Base-by-base conservation (phyloP, 2,113 vertebrate species). In the Falco punctatus region DNA sequence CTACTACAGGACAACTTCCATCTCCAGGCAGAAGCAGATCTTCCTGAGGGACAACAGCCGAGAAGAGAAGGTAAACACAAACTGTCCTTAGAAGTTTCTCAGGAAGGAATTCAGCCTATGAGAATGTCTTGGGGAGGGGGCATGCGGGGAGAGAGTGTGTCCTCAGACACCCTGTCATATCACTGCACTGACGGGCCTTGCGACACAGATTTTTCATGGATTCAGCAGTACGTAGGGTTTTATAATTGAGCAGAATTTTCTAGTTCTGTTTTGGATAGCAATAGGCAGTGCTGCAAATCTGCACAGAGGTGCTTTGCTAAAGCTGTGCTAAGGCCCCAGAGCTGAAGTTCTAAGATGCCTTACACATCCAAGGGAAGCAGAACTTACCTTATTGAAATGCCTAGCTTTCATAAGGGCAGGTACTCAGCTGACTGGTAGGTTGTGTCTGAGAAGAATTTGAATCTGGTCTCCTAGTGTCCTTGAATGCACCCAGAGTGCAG, bases 1-100 rank as follows among this genome's bases (percentile, higher is more conserved):
- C 15, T 99, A 97, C 97, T 99, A 99, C 98, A 99, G 97, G 98
- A 98, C 69, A 19, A 96, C 95, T 13, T 99, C 99, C 83, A 99
- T 99, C 98, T 99, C 99, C 66, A 99, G 98, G 89, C 99, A 99
- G 96, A 98, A 98, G 65, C 98, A 99, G 93, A 99, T 99, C 96
- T 98, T 98, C 96, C 98, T 99, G 66, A 96, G 97, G 48, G 99
- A 99, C 5, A 98, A 96, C 66, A 94, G 57, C 48, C 96, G 44
- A 64, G 98, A 98, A 44, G 97, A 97, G 12, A 96, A 98, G 98
- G 98, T 98, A 98, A 13, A 81, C n/a, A 46, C 46, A 85, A 89
- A 62, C 54, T 38, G 24, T 77, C 30, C 28, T 77, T 73, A 62
- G 10, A 35, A 61, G 28, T 78, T 93, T 59, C 67, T 88, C 46